These are phyloP conservation scores for Megaptera novaeangliae DNA, from an alignment of 2,113 vertebrate species.

Conservation along the genomic window DNA sequence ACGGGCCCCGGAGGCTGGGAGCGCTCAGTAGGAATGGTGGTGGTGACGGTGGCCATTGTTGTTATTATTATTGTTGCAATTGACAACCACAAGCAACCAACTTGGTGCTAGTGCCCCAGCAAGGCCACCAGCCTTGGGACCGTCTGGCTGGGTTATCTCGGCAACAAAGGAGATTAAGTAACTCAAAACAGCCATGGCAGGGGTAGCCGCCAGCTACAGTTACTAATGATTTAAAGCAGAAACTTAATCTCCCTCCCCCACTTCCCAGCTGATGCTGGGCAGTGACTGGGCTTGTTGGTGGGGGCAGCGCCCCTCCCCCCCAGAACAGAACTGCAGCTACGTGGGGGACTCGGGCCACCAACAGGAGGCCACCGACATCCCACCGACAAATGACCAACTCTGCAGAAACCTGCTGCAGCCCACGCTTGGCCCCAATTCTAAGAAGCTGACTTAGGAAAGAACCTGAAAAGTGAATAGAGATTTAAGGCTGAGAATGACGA, in stretches of 20 bases:
- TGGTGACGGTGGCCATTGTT: rapidly evolving
- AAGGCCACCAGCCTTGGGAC: neutral
- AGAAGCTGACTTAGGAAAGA: neutral
- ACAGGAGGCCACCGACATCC: neutral
- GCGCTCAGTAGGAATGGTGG: rapidly evolving
- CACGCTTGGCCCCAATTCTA: neutral
- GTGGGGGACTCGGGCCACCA: rapidly evolving
- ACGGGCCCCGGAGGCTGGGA: rapidly evolving
- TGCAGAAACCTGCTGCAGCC: neutral
- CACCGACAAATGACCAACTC: neutral
- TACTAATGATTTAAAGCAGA: constrained; percentile 34
- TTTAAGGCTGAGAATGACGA: rapidly evolving
- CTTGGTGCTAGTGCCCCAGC: neutral
- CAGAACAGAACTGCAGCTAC: neutral
- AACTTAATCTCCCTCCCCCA: neutral
- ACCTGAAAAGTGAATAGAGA: neutral
- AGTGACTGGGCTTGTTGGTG: neutral
- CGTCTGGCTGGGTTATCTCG: neutral
- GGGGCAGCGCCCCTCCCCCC: neutral
- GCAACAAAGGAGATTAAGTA: neutral
- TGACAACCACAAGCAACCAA: neutral
- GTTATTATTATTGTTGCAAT: rapidly evolving
- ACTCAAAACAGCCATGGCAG: neutral
- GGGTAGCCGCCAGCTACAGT: neutral
- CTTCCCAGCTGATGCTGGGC: neutral